Evolutionary conservation across 2,797 vertebrate species (phyloP), one percentile per base, ranked within the genome.

Genomic region (Xenentodon cancila): DNA sequence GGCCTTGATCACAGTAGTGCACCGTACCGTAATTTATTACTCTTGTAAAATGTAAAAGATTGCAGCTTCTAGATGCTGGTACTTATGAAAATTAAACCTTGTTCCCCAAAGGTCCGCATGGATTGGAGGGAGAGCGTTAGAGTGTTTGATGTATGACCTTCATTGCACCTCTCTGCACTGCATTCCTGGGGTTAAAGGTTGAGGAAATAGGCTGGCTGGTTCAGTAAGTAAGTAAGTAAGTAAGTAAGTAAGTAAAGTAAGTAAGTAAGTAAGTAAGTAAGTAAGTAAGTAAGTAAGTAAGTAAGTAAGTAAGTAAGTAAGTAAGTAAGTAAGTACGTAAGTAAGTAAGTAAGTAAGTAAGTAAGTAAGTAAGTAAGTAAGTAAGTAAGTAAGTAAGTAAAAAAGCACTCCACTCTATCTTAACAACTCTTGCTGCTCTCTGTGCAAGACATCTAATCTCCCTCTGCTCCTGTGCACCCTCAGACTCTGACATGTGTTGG

Each of bases 71-170:
- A 20, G 60, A 59, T 56, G 44, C 27, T 49, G 75, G 73, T 86
- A 91, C 87, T 93, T 89, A 82, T 64, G 72, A 83, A 91, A 89
- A 93, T 91, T 47, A 89, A 92, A 90, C 50, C 64, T 49, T 45
- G 19, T 61, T 81, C 20, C 30, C 53, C 56, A 74, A 73, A 16
- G 42, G 22, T 51, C 45, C 61, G 22, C 11, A 40, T 69, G 65
- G 70, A 80, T 17, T 0, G 0, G 11, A 59, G 21, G 20, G 22
- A 63, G 43, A n/a, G 75, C 68, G 34, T 42, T 47, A n/a, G 20
- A 19, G 18, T 22, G 25, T 25, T 61, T 70, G 72, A 84, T 80
- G 47, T 21, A 71, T 55, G 55, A 37, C 7, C 73, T 68, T 75
- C 19, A 46, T 66, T 69, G 25, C 15, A 6, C 30, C 13, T 68